Base-by-base conservation (phyloP, 2,888 invertebrate genomes). In the Ennomos fuscantarius region DNA sequence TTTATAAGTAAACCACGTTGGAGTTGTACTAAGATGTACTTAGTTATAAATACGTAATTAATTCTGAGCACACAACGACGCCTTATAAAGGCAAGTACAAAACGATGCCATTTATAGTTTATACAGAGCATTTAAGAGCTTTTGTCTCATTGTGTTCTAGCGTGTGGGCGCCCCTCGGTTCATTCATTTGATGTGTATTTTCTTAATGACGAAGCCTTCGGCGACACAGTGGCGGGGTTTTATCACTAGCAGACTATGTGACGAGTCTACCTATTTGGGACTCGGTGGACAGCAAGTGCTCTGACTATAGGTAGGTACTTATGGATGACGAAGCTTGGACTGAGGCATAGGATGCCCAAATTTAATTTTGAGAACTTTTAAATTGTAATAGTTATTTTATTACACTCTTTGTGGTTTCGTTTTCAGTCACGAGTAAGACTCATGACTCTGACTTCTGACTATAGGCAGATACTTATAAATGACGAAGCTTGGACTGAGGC, bases 91-190 rank as follows among this genome's bases (percentile, higher is more conserved):
- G 11, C 67, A 62, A 67, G 65, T 63, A 62, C 67, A 59, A 67
- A 70, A 73, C 71, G 76, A 70, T 73, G 55, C 72, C 69, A 69
- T 72, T 62, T 74, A 79, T 73, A 73, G 71, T 67, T 67, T 71
- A 70, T 74, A 71, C 70, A 72, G 66, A 69, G 68, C 72, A 73
- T 78, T 81, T 76, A 73, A 82, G 79, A 81, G 82, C 81, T 82
- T 85, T 84, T 82, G 81, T 84, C 78, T 85, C 75, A 81, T 84
- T 84, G 85, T 81, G 68, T 74, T 55, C 33, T 42, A 62, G 55
- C 58, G 86, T 82, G 89, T 89, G 84, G 89, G 90, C 80, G 89
- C 77, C 86, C 86, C 86, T 82, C 79, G 69, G 73, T 74, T 82
- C 85, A 87, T 88, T 87, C 85, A 88, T 81, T 83, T 79, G 74